Evolutionary conservation across 2,797 vertebrate species (phyloP), one percentile per base, ranked within the genome.

Genomic region (Acrossocheilus fasciatus): DNA sequence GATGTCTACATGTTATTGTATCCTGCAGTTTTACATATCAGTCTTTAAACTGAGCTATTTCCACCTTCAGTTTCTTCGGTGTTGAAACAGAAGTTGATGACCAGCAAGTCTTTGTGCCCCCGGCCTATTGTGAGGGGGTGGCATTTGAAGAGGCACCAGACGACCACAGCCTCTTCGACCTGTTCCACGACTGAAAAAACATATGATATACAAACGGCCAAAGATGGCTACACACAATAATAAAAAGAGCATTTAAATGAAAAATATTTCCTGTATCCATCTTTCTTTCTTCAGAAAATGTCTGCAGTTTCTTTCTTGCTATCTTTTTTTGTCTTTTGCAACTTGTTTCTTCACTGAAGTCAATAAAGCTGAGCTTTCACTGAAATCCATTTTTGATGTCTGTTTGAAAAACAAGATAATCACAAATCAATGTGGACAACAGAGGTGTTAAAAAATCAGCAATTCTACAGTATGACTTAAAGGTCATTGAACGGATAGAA

Each of bases 31-130:
- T 30, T 52, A 10, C 2, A 45, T 36, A 72, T 3, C 10, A 23
- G 11, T 72, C 26, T 39, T n/a, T 72, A 59, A 43, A 23, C 36
- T 23, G 12, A 4, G 18, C 2, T 68, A 4, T 64, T 15, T 54
- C 57, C 30, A 79, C 36, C 36, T 41, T 74, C 91, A 96, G 95
- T 89, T 87, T 84, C 85, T 59, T 84, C 4, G 89, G 94, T 0
- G 62, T 95, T 54, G 94, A 95, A 83, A 79, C 69, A 0, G 92
- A 95, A 88, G 90, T 96, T 87, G 95, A 95, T 77, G 94, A 95
- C 26, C 91, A 91, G 0, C 94, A 95, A 23, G 90, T 90, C 23
- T 93, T 96, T 0, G 7, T 54, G 30, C 91, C 93, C 72, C 95
- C 95, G 6, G 84, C 93, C 54, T 92, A 91, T 87, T 96, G 95